Percentiles rank a stretch among this genome's conserved stretches.
Evolutionary conservation across 2,797 vertebrate species (phyloP).

Genomic region (Neosilurus mollespiculum): DNA sequence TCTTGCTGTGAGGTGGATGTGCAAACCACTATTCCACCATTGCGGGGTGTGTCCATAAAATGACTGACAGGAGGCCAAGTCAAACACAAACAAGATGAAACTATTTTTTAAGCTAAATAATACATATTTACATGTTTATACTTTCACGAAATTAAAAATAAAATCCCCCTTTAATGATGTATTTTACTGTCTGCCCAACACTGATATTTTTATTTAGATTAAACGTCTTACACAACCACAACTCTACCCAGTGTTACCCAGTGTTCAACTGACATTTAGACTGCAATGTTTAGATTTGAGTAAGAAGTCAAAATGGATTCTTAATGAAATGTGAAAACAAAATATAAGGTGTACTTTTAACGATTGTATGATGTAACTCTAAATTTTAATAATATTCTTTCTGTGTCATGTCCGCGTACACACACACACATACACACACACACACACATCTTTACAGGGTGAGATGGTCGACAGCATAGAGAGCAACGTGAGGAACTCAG

Average conservation of each 20-base stretch:
- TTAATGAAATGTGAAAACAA: neutral
- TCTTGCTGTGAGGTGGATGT: too few relatives aligned
- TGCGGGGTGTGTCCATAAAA: neutral
- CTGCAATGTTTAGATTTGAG: neutral
- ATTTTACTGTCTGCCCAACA: neutral
- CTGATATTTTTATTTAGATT: neutral
- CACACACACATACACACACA: too few relatives aligned
- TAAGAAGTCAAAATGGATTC: neutral
- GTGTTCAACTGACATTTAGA: too few relatives aligned
- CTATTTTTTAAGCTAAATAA: too few relatives aligned
- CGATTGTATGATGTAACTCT: neutral
- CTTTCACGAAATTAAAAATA: neutral
- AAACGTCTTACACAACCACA: too few relatives aligned
- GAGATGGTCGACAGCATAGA: constrained; percentile 98
- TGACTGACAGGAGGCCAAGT: neutral
- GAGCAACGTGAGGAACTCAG: constrained; percentile 86
- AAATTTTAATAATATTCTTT: neutral
- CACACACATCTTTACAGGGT: constrained; percentile 70
- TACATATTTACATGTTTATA: neutral
- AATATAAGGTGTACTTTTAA: neutral
- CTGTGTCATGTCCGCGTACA: too few relatives aligned
- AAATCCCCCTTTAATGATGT: neutral
- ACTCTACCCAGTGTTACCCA: too few relatives aligned
- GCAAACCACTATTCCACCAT: too few relatives aligned
- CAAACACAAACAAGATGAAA: neutral